Evolutionary conservation across 1,140 invertebrate genomes (phyloP).

Genomic region (Eubasilissa regina): DNA sequence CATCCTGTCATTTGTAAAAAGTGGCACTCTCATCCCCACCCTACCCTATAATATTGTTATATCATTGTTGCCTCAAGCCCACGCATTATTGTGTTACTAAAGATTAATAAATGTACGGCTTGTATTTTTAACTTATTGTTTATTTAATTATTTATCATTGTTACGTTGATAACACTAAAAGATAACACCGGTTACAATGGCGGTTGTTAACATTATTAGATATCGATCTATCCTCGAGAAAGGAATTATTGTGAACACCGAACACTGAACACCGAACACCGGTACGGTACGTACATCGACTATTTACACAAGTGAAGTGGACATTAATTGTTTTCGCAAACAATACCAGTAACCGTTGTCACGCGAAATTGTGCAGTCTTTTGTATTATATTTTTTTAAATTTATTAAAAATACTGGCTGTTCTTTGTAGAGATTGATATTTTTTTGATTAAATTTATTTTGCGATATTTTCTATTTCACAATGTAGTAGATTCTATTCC

Average conservation of each 20-base stretch:
- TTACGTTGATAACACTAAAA: not conserved
- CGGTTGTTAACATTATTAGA: constrained; percentile 1
- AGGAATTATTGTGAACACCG: not conserved
- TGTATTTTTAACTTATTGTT: not conserved
- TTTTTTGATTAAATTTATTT: no score
- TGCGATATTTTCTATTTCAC: no score
- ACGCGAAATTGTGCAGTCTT: not conserved
- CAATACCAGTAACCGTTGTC: not conserved
- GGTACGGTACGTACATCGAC: no score
- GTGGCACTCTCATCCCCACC: no score
- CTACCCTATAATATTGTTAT: no score
- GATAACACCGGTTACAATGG: not conserved
- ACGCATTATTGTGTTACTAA: no score
- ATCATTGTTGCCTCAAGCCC: no score
- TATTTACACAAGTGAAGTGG: not conserved
- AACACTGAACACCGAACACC: not conserved
- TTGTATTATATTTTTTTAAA: not conserved
- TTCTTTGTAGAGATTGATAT: no score
- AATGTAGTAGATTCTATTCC: no score
- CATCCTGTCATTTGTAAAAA: no score
- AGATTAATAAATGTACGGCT: no score
- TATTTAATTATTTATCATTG: constrained; percentile 8
- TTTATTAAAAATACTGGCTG: not conserved
- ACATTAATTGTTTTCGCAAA: constrained; percentile 6
- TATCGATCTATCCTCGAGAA: constrained; percentile 4